Evolutionary conservation across 2,888 invertebrate species (phyloP).

Genomic region (Machimus rusticus): DNA sequence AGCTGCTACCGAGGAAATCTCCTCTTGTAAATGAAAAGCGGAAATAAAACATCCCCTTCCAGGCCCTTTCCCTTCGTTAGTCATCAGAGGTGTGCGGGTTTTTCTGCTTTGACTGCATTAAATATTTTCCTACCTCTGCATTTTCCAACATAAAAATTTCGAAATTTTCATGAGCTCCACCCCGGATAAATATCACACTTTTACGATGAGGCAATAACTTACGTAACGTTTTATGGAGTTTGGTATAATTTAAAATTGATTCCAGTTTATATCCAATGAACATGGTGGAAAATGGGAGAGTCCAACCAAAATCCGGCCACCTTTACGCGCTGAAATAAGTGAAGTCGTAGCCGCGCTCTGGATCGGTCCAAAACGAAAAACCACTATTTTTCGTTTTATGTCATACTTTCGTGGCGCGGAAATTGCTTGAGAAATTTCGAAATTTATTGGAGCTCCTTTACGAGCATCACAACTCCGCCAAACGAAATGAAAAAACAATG

Average conservation of each 20-base stretch:
- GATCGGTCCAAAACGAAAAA: background rate
- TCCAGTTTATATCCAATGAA: conserved; percentile 21
- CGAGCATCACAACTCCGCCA: background rate
- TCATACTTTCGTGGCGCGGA: background rate
- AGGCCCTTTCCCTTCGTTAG: background rate
- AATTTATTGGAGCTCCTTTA: background rate
- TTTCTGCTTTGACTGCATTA: conserved; percentile 5
- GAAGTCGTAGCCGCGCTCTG: background rate
- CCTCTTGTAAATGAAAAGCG: background rate
- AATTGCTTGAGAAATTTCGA: background rate
- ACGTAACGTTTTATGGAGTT: background rate
- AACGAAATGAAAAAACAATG: background rate
- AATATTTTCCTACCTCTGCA: background rate
- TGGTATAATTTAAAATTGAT: conserved; percentile 11
- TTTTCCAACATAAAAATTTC: background rate
- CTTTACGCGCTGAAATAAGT: background rate
- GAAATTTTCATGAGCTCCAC: background rate
- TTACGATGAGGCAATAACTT: conserved; percentile 23
- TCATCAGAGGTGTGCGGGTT: background rate
- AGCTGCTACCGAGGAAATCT: background rate
- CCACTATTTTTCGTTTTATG: background rate
- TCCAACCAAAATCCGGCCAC: background rate
- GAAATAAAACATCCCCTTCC: background rate
- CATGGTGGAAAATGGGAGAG: background rate
- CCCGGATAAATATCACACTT: conserved; percentile 2